Evolutionary conservation across 2,797 vertebrate species (phyloP), one percentile per base, ranked within the genome.

Genomic region (Babyrousa celebensis): DNA sequence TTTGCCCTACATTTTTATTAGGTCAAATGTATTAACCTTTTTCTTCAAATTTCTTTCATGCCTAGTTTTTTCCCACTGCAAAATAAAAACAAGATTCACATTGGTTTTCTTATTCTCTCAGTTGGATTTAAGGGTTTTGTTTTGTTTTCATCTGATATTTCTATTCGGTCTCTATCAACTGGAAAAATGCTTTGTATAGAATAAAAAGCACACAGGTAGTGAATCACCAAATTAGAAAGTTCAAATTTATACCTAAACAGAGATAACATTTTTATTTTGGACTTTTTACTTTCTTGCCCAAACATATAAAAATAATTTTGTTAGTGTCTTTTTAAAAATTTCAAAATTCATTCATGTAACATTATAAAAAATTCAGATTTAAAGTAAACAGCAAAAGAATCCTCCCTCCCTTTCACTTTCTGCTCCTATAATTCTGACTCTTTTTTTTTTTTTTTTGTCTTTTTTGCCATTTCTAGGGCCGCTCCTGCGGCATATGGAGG

Each of bases 351-450:
- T 20, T 92, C 15, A n/a, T 17, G 18, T n/a, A 54, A 54, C 70
- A 40, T 75, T 77, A 67, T 83, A 83, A 83, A 60, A 83, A 88
- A 25, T 68, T 83, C 62, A 77, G 68, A 23, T n/a, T 70, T 83
- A 63, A 68, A 88, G 20, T 75, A 60, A 27, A 70, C 75, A 83
- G n/a, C 62, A 75, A 88, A 88, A 95, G 43, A 75, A 40, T n/a
- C 25, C 27, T 54, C 36, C 60, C 16, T 74, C 6, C 25, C 27
- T 83, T 48, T n/a, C 11, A 40, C 14, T 68, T 52, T 74, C 25
- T 62, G 36, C n/a, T 29, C 17, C 36, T 71, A 5, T 60, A 77
- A 68, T 89, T 84, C 20, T 56, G 43, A 36, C 36, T 36, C 4
- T 36, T 36, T 36, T 36, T 36, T 36, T 36, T 36, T 36, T 36